A percentile compares a stretch with the other conserved stretches of the same genome.
Conservation (phyloP, 2,888 invertebrate species). For the Gastrophysa polygoni region DNA sequence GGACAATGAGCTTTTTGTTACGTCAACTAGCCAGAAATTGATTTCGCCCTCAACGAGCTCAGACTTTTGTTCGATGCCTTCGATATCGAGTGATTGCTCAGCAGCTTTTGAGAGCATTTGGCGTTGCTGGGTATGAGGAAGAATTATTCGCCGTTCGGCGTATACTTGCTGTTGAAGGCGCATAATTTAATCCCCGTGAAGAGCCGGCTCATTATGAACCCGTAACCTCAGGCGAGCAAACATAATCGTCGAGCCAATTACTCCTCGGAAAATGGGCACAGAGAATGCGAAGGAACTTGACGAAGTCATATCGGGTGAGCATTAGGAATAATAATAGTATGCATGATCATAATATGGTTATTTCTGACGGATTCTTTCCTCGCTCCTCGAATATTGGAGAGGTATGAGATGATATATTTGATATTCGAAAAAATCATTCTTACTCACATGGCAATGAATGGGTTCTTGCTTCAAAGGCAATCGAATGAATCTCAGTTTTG, state of each 20-base stretch:
- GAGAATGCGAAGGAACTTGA: no score
- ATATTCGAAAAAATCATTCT: no score
- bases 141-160: neutral
- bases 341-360: no score
- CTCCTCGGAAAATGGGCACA: neutral
- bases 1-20: slow-evolving; percentile 29
- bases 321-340: no score
- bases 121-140: neutral
- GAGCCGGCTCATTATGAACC: neutral
- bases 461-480: no score
- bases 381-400: no score
- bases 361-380: no score
- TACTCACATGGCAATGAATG: no score
- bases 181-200: neutral
- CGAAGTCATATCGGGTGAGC: no score
- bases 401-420: no score
- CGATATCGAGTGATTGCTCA: neutral
- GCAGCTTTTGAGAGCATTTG: neutral
- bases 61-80: slow-evolving; percentile 8
- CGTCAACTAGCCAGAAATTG: slow-evolving; percentile 30
- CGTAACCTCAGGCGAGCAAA: neutral
- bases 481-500: no score
- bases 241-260: neutral
- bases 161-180: neutral
- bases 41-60: slow-evolving; percentile 20